A percentile compares a stretch with the other conserved stretches of the same genome.
phyloP scores from a whole-genome alignment of 1,140 invertebrate species.

The Diabrotica virgifera region DNA sequence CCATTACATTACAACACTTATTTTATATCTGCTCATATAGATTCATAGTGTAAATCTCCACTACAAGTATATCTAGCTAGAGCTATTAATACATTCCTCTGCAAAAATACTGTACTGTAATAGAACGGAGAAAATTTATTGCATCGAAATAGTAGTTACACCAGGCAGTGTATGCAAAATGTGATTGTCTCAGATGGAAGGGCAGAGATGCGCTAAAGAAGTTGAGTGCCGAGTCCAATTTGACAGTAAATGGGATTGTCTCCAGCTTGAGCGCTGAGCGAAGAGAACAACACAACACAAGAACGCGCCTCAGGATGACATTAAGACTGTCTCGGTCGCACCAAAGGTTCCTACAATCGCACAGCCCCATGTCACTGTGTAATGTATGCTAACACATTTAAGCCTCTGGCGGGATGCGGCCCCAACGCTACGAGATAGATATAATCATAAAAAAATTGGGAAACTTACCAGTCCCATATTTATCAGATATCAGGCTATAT shows the following conservation, averaged over 20 bases:
- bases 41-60: too few species aligned
- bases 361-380: constrained; percentile 45
- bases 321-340: constrained; percentile 45
- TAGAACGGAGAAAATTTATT: too few species aligned
- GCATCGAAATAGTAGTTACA: too few species aligned
- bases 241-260: constrained; percentile 46
- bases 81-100: too few species aligned
- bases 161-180: not conserved
- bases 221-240: constrained; percentile 35
- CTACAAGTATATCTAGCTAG: too few species aligned
- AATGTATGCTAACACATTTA: constrained; percentile 47
- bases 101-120: too few species aligned
- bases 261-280: constrained; percentile 27
- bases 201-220: not conserved
- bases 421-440: not conserved
- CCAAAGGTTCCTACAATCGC: constrained; percentile 36
- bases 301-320: constrained; percentile 45
- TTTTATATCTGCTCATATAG: too few species aligned
- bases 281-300: not conserved
- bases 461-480: not conserved
- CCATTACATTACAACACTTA: too few species aligned
- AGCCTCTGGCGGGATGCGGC: constrained; percentile 31
- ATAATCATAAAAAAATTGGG: not conserved
- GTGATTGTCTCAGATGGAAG: not conserved
- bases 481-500: too few species aligned